Evolutionary conservation across 1,140 invertebrate genomes (phyloP), one percentile per base, ranked within the genome.

Genomic region (Temnothorax curvispinosus): DNA sequence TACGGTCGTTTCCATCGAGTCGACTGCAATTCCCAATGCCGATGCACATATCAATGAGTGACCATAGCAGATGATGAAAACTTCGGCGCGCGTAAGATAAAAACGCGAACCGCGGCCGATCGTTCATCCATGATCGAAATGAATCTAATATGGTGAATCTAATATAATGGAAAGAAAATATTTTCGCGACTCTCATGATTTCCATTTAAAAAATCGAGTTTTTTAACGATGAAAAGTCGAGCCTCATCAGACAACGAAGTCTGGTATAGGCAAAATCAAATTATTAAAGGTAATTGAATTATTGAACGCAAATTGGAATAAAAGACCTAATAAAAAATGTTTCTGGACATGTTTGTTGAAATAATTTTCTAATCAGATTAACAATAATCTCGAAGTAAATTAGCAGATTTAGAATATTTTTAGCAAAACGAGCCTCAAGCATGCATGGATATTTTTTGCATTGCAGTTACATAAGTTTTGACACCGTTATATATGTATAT

Each of bases 1-100:
- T 4, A 9, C 69, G 58, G 78, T 62, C 80, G 50, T 88, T 88
- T 84, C 69, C 85, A 56, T 82, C 80, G 65, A 60, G 47, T 52
- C 82, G 56, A 56, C 75, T 71, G 56, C 58, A 88, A 87, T 85
- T 85, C 64, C 75, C 75, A 78, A 35, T 56, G 44, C 47, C 44
- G 64, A 87, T 65, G 62, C 65, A 75, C 60, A 84, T 81, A 85
- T 77, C 86, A 81, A 72, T 85, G 80, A 54, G 60, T 18, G 44
- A 50, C 35, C 54, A 58, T 27, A 32, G 38, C 58, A 58, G 69
- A 56, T 18, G 52, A 21, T 44, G 80, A 35, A 35, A 75, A 85
- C 77, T 18, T 32, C 18, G 41, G 3, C 47, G 60, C 27, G 27
- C 54, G 50, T 47, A 47, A 21, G 35, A 71, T 47, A 84, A 67